Evolutionary conservation across 2,113 vertebrate genomes (phyloP).

Genomic region (Dipodomys spectabilis): DNA sequence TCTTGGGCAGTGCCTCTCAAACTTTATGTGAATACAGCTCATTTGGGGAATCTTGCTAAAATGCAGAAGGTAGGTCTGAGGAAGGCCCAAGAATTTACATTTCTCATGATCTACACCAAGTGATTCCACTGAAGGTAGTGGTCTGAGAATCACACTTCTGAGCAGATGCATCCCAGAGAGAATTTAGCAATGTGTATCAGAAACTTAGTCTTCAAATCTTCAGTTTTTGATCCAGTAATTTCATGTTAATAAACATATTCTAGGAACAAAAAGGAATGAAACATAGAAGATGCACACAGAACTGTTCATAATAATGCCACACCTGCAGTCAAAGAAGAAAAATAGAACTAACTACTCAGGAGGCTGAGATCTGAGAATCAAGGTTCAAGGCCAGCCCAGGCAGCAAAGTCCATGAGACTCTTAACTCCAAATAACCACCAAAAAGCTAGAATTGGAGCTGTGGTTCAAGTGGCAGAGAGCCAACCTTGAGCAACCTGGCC

Average conservation of each 20-base stretch:
- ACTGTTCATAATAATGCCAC: not conserved
- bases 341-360: too few relatives aligned
- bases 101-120: not conserved
- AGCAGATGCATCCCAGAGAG: not conserved
- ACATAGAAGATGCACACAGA: not conserved
- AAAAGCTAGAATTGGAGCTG: too few relatives aligned
- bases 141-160: not conserved
- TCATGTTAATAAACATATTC: not conserved
- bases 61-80: not conserved
- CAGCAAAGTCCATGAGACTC: too few relatives aligned
- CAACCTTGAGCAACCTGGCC: too few relatives aligned
- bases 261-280: not conserved
- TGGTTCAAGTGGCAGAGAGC: too few relatives aligned
- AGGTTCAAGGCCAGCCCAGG: too few relatives aligned
- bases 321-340: constrained; percentile 28
- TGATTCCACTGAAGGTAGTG: not conserved
- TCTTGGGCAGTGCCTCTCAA: not conserved
- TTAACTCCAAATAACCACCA: too few relatives aligned
- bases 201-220: constrained; percentile 5
- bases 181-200: not conserved
- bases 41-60: not conserved
- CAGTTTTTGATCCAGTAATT: not conserved
- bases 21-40: not conserved
- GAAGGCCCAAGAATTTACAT: not conserved
- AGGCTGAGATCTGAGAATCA: too few relatives aligned